Percentiles rank a stretch among this genome's conserved stretches.
Evolutionary conservation across 23 tunicate genomes (phyloP).

Genomic region (Halocynthia roretzi): DNA sequence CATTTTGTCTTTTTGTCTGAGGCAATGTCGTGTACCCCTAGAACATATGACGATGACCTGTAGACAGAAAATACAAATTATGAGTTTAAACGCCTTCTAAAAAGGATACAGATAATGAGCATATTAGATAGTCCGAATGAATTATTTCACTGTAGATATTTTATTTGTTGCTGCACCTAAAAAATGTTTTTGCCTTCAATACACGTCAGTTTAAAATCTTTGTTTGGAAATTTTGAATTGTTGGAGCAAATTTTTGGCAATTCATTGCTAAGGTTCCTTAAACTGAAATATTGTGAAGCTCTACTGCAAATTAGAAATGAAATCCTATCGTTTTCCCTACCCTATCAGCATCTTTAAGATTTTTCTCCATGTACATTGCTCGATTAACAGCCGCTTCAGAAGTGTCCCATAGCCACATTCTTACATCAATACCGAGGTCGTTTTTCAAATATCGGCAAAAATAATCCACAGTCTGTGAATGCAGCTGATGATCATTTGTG

Average conservation of each 20-base stretch:
- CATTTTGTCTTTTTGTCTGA: not conserved
- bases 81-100: not conserved
- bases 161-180: too few relatives aligned
- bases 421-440: constrained; percentile 7
- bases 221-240: too few relatives aligned
- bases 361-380: not conserved
- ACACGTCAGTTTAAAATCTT: too few relatives aligned
- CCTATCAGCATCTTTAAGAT: constrained; percentile 6
- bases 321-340: not conserved
- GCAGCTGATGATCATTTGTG: not conserved
- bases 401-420: not conserved
- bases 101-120: too few relatives aligned
- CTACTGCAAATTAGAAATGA: not conserved
- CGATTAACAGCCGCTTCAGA: not conserved
- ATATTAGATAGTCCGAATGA: too few relatives aligned
- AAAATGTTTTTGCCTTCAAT: too few relatives aligned
- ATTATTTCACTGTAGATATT: too few relatives aligned
- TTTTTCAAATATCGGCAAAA: constrained; percentile 1
- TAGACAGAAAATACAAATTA: not conserved
- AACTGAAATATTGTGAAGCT: too few relatives aligned
- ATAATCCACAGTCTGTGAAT: not conserved
- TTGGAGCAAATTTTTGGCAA: too few relatives aligned
- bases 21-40: not conserved
- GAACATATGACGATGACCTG: constrained; percentile 13
- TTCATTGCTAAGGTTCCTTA: too few relatives aligned